phyloP scores from a whole-genome alignment of 2,113 vertebrate species.

The Raphicerus campestris region DNA sequence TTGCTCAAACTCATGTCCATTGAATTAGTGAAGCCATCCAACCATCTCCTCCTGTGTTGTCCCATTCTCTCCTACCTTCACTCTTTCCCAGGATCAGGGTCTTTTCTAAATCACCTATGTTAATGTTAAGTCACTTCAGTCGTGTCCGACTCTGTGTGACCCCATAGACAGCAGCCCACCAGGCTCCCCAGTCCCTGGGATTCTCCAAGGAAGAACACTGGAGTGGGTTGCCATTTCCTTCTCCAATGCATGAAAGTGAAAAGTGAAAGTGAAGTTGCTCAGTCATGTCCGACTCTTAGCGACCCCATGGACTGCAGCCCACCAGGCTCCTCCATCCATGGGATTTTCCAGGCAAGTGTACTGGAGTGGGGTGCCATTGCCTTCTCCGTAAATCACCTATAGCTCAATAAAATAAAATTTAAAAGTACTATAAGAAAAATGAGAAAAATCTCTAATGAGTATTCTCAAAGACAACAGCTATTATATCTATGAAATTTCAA shows the following conservation, averaged over 20 bases:
- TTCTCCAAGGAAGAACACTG: no score
- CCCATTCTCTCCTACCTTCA: background rate
- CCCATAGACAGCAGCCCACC: no score
- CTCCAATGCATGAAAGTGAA: no score
- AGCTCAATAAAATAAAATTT: background rate
- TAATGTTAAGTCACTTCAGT: no score
- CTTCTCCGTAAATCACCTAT: background rate
- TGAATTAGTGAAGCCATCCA: background rate
- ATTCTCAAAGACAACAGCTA: background rate
- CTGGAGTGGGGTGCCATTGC: no score
- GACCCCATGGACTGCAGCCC: no score
- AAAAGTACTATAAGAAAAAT: background rate
- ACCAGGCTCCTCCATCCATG: no score
- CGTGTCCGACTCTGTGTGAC: accelerated
- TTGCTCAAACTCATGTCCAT: background rate
- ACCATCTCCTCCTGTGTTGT: background rate
- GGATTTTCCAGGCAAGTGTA: no score
- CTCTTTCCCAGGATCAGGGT: background rate
- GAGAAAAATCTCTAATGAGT: background rate
- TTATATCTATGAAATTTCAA: background rate
- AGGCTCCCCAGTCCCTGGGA: no score
- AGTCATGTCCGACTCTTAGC: no score
- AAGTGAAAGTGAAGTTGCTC: no score
- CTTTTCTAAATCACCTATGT: background rate
- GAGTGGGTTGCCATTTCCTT: no score